A percentile compares a stretch with the other conserved stretches of the same genome.
Conservation (phyloP, 2,888 invertebrate genomes). For the Folsomia candida region DNA sequence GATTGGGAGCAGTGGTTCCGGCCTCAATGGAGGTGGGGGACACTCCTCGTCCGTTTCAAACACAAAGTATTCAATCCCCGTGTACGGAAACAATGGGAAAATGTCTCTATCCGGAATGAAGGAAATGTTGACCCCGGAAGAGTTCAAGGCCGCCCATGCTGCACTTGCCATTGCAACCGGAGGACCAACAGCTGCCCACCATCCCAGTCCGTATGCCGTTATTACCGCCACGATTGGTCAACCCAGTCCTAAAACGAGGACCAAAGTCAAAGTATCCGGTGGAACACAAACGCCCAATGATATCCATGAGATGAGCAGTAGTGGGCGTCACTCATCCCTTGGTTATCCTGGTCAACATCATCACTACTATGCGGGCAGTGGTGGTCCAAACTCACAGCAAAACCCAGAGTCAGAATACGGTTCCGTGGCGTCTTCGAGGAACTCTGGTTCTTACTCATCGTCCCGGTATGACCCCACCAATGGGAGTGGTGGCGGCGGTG, state of each 20-base stretch:
- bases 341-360: constrained; percentile 22
- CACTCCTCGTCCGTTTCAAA: constrained; percentile 11
- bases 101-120: constrained; percentile 31
- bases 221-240: constrained; percentile 39
- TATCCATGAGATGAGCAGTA: constrained; percentile 45
- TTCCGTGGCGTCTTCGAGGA: constrained; percentile 38
- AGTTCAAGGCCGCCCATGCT: constrained; percentile 44
- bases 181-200: neutral
- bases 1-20: constrained; percentile 29
- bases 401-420: constrained; percentile 38
- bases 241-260: constrained; percentile 49
- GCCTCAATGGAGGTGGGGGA: constrained; percentile 27
- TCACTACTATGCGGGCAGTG: constrained; percentile 24
- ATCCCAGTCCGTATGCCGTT: constrained; percentile 21
- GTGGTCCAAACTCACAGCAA: neutral
- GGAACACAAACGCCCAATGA: constrained; percentile 79
- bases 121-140: constrained; percentile 46
- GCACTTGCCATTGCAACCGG: constrained; percentile 38
- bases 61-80: constrained; percentile 42
- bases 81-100: constrained; percentile 36
- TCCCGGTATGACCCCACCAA: constrained; percentile 42
- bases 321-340: constrained; percentile 15
- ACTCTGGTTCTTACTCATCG: constrained; percentile 44
- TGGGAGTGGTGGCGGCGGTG: constrained; percentile 29
- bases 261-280: constrained; percentile 75